Conservation (phyloP, 2,113 vertebrate species). For the Mohoua ochrocephala region DNA sequence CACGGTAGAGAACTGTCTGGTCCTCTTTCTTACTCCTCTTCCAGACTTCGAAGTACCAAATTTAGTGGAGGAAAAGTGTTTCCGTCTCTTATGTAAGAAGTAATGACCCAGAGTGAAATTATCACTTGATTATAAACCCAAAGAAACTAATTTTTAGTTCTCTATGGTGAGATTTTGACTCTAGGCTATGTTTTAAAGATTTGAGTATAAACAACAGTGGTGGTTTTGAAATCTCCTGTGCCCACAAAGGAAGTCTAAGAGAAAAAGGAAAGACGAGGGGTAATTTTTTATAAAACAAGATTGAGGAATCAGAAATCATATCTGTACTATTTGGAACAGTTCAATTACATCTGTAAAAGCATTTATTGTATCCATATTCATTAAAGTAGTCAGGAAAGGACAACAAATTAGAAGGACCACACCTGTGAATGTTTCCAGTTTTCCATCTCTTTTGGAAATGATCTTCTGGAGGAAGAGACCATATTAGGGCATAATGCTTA, state of each 20-base stretch:
- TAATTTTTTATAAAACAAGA: neutral
- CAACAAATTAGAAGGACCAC: neutral
- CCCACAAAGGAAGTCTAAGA: neutral
- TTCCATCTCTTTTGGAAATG: neutral
- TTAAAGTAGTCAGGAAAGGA: neutral
- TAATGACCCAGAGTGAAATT: neutral
- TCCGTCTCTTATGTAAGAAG: neutral
- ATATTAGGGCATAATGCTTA: neutral
- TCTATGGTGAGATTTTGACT: neutral
- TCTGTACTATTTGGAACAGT: neutral
- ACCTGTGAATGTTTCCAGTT: neutral
- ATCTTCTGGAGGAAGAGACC: neutral
- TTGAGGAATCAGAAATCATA: neutral
- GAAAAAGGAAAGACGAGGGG: neutral
- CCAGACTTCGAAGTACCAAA: neutral
- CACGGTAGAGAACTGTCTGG: neutral
- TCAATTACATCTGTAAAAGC: neutral
- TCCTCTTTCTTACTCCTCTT: neutral
- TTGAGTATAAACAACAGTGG: neutral
- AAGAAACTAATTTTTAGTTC: neutral
- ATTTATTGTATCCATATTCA: neutral
- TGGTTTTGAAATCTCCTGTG: neutral
- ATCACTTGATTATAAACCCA: neutral
- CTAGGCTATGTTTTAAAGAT: neutral
- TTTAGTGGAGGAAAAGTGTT: neutral